Conservation (phyloP, 2,888 invertebrate genomes). For the Andrena trimmerana region DNA sequence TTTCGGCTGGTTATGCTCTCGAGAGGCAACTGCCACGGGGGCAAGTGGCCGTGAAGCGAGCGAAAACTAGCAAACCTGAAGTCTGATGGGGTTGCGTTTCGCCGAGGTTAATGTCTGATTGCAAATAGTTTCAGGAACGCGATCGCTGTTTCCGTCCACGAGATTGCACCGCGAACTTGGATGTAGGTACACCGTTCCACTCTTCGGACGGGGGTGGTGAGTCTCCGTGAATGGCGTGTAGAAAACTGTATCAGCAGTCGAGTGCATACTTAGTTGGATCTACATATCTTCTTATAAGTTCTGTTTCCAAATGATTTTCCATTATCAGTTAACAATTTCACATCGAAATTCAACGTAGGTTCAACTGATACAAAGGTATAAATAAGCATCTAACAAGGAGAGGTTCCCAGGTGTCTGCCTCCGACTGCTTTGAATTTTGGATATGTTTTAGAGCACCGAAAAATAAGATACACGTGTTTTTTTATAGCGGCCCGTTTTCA, state of each 20-base stretch:
- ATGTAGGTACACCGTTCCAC: constrained; percentile 63
- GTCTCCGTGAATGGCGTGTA: not conserved
- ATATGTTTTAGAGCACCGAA: no score
- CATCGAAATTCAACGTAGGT: no score
- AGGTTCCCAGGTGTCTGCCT: no score
- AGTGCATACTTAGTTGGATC: not conserved
- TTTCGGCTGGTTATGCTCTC: constrained; percentile 64
- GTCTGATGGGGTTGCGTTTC: constrained; percentile 50
- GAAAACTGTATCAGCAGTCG: not conserved
- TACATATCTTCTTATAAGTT: no score
- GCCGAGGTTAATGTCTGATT: constrained; percentile 71
- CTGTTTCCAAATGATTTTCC: no score
- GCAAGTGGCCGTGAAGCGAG: constrained; percentile 25
- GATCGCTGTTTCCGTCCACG: constrained; percentile 74
- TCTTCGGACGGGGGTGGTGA: not conserved
- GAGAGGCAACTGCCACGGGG: constrained; percentile 58
- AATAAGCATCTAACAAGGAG: no score
- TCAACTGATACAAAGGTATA: no score
- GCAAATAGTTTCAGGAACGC: constrained; percentile 78
- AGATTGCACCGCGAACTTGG: constrained; percentile 72
- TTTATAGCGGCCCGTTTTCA: no score
- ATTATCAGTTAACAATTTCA: no score
- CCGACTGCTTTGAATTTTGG: no score
- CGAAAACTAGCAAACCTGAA: constrained; percentile 39
- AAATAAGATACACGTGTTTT: no score